Evolutionary conservation across 2,888 invertebrate species (phyloP).

Genomic region (Mimas tiliae): DNA sequence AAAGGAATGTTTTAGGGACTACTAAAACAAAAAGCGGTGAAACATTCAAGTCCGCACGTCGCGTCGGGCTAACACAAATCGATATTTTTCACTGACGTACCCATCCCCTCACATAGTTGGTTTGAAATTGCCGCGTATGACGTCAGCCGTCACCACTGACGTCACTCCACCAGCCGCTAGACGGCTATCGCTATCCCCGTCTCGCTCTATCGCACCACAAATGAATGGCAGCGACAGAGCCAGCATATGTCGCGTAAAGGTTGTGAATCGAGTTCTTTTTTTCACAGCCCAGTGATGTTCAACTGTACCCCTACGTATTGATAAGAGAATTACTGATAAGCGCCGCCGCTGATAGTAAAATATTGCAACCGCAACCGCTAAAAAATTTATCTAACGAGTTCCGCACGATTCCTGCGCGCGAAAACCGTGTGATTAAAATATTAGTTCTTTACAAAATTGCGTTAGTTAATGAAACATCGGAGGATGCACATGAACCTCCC

Average conservation of each 20-base stretch:
- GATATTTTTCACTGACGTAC: constrained; percentile 72
- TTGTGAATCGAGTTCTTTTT: constrained; percentile 79
- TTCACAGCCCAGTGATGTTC: constrained; percentile 65
- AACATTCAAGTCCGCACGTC: constrained; percentile 17
- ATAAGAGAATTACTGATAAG: constrained; percentile 69
- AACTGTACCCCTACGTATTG: constrained; percentile 61
- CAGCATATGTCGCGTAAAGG: constrained; percentile 61
- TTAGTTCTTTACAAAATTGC: constrained; percentile 39
- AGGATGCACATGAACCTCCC: constrained; percentile 67
- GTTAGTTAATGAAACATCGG: constrained; percentile 74
- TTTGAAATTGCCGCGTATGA: constrained; percentile 84
- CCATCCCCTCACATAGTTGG: constrained; percentile 52
- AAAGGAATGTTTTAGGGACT: neutral
- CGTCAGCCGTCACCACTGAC: constrained; percentile 70
- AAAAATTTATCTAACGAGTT: neutral
- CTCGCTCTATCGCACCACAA: constrained; percentile 55
- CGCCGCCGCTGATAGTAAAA: constrained; percentile 41
- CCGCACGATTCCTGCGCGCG: neutral
- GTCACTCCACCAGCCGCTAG: constrained; percentile 60
- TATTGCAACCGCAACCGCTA: constrained; percentile 37
- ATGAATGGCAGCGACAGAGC: constrained; percentile 65
- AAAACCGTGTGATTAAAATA: neutral
- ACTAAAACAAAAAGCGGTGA: constrained; percentile 7
- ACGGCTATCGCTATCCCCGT: constrained; percentile 46
- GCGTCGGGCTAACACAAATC: constrained; percentile 55